Conservation (phyloP, 2,888 invertebrate species). For the Acanthosoma haemorrhoidale region DNA sequence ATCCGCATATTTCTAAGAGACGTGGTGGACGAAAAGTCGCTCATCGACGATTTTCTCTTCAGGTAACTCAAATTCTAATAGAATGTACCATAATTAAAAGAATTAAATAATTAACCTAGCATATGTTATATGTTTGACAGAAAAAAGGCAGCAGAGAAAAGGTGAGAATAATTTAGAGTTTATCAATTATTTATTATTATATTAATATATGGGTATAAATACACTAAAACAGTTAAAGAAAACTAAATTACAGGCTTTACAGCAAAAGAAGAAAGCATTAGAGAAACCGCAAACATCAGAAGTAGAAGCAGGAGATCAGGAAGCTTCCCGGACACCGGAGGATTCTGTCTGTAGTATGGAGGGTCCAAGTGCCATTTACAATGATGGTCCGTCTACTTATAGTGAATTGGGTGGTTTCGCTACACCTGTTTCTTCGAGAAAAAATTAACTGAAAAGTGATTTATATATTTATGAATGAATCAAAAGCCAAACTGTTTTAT, state of each 20-base stretch:
- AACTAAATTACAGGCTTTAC: slow-evolving; percentile 59
- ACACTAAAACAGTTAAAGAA: slow-evolving; percentile 13
- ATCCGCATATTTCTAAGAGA: slow-evolving; percentile 93
- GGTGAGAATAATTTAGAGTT: slow-evolving; percentile 54
- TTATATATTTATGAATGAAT: neutral
- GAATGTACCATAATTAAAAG: neutral
- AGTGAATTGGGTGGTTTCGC: slow-evolving; percentile 39
- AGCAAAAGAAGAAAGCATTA: slow-evolving; percentile 56
- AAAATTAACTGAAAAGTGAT: slow-evolving; percentile 19
- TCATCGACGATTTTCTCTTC: slow-evolving; percentile 78
- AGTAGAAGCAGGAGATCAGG: slow-evolving; percentile 65
- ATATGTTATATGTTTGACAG: slow-evolving; percentile 49
- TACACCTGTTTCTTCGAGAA: slow-evolving; percentile 29
- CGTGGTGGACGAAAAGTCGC: slow-evolving; percentile 86
- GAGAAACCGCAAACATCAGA: slow-evolving; percentile 49
- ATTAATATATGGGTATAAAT: neutral
- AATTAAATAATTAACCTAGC: neutral
- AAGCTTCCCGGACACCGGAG: slow-evolving; percentile 80
- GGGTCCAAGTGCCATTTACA: slow-evolving; percentile 55
- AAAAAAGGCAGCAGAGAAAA: slow-evolving; percentile 84
- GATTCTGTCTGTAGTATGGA: slow-evolving; percentile 86
- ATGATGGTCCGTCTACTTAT: slow-evolving; percentile 45
- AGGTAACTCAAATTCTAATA: slow-evolving; percentile 53
- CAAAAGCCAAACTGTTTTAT: slow-evolving; percentile 9
- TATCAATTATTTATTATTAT: neutral